These are phyloP conservation scores for Hypolimnas misippus DNA, from an alignment of 2,888 invertebrate species.

Conservation along the genomic window DNA sequence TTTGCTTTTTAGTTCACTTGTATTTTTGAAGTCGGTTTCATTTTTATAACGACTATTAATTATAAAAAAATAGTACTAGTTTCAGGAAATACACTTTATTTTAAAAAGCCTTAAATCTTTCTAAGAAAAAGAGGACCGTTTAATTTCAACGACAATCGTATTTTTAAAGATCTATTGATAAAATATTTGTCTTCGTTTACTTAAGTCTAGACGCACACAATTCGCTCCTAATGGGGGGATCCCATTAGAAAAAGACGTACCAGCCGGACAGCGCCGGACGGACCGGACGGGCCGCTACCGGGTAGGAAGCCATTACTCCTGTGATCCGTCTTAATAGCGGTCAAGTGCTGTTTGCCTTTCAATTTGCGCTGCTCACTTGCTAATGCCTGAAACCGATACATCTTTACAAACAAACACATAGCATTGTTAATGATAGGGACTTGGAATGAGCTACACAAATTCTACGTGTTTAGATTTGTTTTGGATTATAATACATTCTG, in stretches of 20 bases:
- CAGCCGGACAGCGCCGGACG: neutral
- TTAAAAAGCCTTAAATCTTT: no score
- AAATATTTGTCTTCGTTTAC: neutral
- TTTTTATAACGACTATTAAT: no score
- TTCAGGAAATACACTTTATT: no score
- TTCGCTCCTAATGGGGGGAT: conserved; percentile 24
- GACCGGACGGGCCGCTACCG: neutral
- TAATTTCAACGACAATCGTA: no score
- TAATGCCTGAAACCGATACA: conserved; percentile 15
- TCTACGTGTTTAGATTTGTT: no score
- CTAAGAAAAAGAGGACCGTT: no score
- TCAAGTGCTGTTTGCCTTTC: conserved; percentile 30
- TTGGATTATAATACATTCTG: no score
- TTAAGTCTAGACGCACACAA: neutral
- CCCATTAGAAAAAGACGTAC: conserved; percentile 25
- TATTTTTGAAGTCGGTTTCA: no score
- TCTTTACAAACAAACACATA: neutral
- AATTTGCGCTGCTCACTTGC: conserved; percentile 21
- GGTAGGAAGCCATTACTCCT: conserved; percentile 8
- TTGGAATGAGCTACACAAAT: neutral
- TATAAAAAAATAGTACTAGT: no score
- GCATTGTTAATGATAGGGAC: neutral
- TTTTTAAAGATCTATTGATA: neutral
- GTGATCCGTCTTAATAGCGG: conserved; percentile 34
- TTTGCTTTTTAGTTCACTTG: no score